A percentile compares a stretch with the other conserved stretches of the same genome.
These are phyloP conservation scores for Proctacanthus coquilletti DNA, from an alignment of 1,140 invertebrate genomes.

Conservation along the genomic window DNA sequence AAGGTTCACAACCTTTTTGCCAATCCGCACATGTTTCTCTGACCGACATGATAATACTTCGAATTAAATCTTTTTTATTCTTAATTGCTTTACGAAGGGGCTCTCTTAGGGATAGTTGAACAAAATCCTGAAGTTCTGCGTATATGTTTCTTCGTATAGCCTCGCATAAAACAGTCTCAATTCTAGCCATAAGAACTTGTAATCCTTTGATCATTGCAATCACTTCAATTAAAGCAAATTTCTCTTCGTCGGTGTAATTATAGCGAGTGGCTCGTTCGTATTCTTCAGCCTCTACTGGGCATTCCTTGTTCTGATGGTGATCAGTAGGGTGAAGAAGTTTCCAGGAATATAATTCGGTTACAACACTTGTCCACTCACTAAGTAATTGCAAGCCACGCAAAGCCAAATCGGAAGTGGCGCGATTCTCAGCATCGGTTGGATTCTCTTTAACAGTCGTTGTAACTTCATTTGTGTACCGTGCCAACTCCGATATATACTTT, in stretches of 20 bases:
- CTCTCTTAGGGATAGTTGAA: slow-evolving; percentile 79
- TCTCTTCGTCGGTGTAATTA: slow-evolving; percentile 96
- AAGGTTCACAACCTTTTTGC: slow-evolving; percentile 80
- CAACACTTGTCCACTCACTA: slow-evolving; percentile 93
- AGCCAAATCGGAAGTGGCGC: slow-evolving; percentile 81
- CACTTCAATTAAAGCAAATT: slow-evolving; percentile 95
- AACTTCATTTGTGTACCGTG: slow-evolving; percentile 85
- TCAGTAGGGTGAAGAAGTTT: slow-evolving; percentile 96
- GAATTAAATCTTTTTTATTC: slow-evolving; percentile 93
- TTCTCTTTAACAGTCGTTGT: slow-evolving; percentile 89
- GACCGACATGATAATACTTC: slow-evolving; percentile 88
- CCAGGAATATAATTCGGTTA: slow-evolving; percentile 97
- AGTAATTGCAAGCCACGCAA: slow-evolving; percentile 83
- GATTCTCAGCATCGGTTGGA: slow-evolving; percentile 83
- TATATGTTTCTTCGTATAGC: slow-evolving; percentile 91
- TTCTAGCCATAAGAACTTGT: slow-evolving; percentile 91
- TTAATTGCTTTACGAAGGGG: slow-evolving; percentile 93
- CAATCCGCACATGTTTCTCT: slow-evolving; percentile 94
- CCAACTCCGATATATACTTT: slow-evolving; percentile 92
- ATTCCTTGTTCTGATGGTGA: slow-evolving; percentile 89
- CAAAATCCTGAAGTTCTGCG: slow-evolving; percentile 94
- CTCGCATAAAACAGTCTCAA: slow-evolving; percentile 96
- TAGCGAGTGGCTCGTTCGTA: slow-evolving; percentile 97
- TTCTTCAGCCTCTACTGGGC: slow-evolving; percentile 94
- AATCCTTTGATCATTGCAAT: slow-evolving; percentile 99